Evolutionary conservation across 2,113 vertebrate species (phyloP), one percentile per base, ranked within the genome.

Genomic region (Colinus virginianus): DNA sequence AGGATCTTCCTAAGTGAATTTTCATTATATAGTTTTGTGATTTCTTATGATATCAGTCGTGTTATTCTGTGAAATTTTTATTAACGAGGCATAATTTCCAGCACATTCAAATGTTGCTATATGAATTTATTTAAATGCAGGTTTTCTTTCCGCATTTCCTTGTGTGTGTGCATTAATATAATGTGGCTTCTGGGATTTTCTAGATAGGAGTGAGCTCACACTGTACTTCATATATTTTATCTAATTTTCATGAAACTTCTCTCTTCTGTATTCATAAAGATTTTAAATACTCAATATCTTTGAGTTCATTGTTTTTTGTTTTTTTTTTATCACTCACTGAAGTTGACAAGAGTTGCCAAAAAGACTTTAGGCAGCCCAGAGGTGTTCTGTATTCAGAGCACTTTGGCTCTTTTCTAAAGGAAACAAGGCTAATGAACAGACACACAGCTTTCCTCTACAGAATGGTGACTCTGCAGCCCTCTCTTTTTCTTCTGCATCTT

Each of bases 131-230:
- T 6, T 15, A 53, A 42, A 21, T 46, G 49, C 42, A 49, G 30
- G 53, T 36, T 5, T 61, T 61, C 2, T 2, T 48, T 19, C 16
- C 0, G 0, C 13, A 30, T 16, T 30, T 66, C 38, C 25, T 90
- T 68, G 45, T 7, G 22, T n/a, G 3, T 53, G 3, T 53, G 8
- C 46, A 43, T 36, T 69, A 67, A 56, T 34, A 84, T 64, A 75
- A 69, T 21, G 38, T 28, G 45, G 11, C 25, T 79, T 55, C 22
- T 59, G 45, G 45, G 34, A 25, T 43, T 53, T 61, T 16, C 66
- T 58, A 48, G 23, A 26, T 42, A 51, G 3, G 4, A 22, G 15
- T 13, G 9, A 70, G 30, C 12, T 79, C n/a, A 36, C 23, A 48
- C 6, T 59, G 21, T 53, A 25, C 20, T 53, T 69, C 28, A 64